Conservation (phyloP, 2,888 invertebrate genomes). For the Perizoma affinitatum region DNA sequence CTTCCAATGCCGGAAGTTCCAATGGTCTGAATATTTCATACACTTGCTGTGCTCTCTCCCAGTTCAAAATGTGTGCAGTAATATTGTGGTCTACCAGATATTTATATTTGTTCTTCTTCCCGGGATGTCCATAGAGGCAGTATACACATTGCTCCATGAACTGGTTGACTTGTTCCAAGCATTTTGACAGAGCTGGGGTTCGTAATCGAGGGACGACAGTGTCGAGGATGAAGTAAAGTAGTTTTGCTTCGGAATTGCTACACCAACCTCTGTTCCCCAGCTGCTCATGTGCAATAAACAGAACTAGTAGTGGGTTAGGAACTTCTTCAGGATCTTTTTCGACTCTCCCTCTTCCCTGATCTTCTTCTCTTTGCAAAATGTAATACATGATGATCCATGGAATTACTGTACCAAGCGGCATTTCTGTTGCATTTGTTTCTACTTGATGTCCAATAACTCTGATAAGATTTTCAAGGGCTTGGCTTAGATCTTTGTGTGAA, state of each 20-base stretch:
- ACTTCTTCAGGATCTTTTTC: conserved; percentile 82
- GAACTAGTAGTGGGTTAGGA: conserved; percentile 89
- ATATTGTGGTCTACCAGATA: conserved; percentile 91
- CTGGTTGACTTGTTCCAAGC: conserved; percentile 88
- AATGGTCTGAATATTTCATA: conserved; percentile 93
- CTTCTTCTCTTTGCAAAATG: conserved; percentile 89
- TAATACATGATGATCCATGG: conserved; percentile 94
- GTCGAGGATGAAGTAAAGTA: conserved; percentile 91
- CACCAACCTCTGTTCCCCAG: conserved; percentile 92
- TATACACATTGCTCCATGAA: conserved; percentile 92
- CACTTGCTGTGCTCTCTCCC: conserved; percentile 89
- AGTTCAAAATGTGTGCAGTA: conserved; percentile 87
- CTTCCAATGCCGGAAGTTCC: conserved; percentile 92
- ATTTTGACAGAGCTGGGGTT: conserved; percentile 85
- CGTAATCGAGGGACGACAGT: conserved; percentile 88
- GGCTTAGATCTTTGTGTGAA: conserved; percentile 84
- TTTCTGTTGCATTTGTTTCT: conserved; percentile 87
- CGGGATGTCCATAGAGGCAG: conserved; percentile 94
- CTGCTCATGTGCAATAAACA: conserved; percentile 93
- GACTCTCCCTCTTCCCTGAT: conserved; percentile 84
- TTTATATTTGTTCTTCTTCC: conserved; percentile 84
- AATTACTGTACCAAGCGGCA: conserved; percentile 88
- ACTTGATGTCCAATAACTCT: conserved; percentile 91
- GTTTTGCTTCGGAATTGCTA: conserved; percentile 89
- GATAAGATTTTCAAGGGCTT: conserved; percentile 89